These are phyloP conservation scores for Dromococcyx pavoninus DNA, from an alignment of 2,797 vertebrate species.

Conservation along the genomic window DNA sequence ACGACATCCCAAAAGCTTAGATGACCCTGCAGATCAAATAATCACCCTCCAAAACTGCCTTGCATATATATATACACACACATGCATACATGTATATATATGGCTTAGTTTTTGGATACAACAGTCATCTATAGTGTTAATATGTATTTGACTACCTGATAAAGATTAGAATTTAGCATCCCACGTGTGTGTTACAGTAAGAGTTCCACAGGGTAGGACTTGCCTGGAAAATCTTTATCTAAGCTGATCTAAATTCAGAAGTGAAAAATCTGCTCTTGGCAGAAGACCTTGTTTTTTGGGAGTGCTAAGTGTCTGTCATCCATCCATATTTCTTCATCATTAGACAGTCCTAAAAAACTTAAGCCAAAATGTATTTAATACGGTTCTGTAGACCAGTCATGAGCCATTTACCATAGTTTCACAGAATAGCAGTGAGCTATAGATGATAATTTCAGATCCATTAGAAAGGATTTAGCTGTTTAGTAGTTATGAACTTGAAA, in stretches of 20 bases:
- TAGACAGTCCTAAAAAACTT: background rate
- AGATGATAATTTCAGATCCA: background rate
- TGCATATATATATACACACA: rapidly evolving
- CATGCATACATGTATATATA: rapidly evolving
- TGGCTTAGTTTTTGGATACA: background rate
- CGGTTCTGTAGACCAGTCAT: background rate
- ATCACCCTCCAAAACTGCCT: background rate
- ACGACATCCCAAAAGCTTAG: background rate
- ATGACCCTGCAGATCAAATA: background rate
- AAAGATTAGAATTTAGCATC: background rate
- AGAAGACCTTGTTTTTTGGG: background rate
- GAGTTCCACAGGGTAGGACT: background rate
- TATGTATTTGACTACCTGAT: background rate
- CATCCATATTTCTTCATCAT: background rate
- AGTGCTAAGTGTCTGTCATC: background rate
- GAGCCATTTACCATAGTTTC: background rate
- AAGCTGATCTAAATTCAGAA: background rate
- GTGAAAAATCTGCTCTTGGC: background rate
- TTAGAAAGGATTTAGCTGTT: background rate
- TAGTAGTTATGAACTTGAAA: background rate
- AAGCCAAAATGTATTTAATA: background rate
- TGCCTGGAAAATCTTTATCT: background rate
- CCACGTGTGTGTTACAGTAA: background rate
- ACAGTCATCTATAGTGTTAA: background rate
- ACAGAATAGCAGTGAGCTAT: background rate